phyloP scores from a whole-genome alignment of 2,888 invertebrate species.

The Gymnocheta viridis region DNA sequence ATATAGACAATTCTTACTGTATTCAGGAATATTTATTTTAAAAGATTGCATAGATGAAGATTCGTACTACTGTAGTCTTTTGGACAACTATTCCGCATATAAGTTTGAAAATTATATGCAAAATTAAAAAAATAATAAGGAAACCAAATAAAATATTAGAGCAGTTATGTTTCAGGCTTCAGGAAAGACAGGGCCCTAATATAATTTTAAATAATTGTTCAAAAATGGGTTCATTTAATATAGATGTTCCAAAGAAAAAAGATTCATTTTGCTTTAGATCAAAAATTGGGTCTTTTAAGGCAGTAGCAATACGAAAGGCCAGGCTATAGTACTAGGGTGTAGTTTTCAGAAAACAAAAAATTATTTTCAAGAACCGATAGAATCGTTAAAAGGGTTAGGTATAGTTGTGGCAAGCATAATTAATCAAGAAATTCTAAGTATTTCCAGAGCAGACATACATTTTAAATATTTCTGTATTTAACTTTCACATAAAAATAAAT shows the following conservation, averaged over 20 bases:
- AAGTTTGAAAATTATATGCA: conserved; percentile 60
- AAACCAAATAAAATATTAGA: conserved; percentile 43
- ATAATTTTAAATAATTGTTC: conserved; percentile 18
- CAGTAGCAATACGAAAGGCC: conserved; percentile 7
- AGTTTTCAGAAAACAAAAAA: conserved; percentile 43
- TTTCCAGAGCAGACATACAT: conserved; percentile 31
- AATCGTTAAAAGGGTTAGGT: conserved; percentile 45
- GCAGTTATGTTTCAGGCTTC: conserved; percentile 42
- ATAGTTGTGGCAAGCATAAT: conserved; percentile 40
- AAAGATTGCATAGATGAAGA: conserved; percentile 35
- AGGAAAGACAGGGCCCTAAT: conserved; percentile 31
- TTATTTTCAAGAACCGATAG: conserved; percentile 56
- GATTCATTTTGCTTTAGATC: conserved; percentile 49
- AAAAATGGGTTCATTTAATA: conserved; percentile 45
- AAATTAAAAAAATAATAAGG: conserved; percentile 45
- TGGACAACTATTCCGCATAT: conserved; percentile 48
- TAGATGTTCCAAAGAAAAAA: conserved; percentile 49
- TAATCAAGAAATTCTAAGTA: conserved; percentile 18
- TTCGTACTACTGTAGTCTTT: conserved; percentile 39
- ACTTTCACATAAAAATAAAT: conserved; percentile 48
- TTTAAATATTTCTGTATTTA: conserved; percentile 59
- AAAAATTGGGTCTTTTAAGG: conserved; percentile 17
- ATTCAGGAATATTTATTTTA: conserved; percentile 41
- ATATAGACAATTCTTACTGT: conserved; percentile 47
- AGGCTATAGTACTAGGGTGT: conserved; percentile 32